Conservation (phyloP, 2,113 vertebrate species). For the Dasyurus viverrinus region DNA sequence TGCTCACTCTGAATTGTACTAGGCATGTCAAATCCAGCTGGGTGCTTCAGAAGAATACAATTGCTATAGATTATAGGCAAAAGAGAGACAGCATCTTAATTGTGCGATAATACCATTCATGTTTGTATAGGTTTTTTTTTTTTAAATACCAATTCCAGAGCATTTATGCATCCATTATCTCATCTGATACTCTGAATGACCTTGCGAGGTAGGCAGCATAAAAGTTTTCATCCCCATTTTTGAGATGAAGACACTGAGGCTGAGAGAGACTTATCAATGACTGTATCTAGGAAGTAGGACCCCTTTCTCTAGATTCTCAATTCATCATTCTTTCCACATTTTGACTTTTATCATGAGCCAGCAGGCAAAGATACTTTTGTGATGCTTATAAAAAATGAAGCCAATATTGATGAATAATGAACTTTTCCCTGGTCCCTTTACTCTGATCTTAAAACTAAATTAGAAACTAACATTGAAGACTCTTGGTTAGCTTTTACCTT, state of each 20-base stretch:
- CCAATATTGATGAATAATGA: neutral
- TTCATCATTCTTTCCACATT: neutral
- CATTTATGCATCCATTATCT: neutral
- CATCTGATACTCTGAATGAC: neutral
- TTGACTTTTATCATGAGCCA: fast-evolving
- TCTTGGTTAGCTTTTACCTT: neutral
- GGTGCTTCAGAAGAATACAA: slow-evolving; percentile 6
- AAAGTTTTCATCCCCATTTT: neutral
- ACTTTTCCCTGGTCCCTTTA: neutral
- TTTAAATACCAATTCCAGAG: neutral
- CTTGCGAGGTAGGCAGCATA: neutral
- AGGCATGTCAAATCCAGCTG: neutral
- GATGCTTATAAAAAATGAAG: neutral
- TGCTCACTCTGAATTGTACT: neutral
- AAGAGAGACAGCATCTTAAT: neutral
- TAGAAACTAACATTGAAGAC: neutral
- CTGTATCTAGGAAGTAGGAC: neutral
- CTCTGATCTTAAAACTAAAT: neutral
- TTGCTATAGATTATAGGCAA: neutral
- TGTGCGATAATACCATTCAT: too few relatives aligned
- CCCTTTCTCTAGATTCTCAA: neutral
- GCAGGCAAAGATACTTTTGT: neutral
- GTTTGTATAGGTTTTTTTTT: neutral
- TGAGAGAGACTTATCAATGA: neutral
- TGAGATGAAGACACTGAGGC: neutral